phyloP scores from a whole-genome alignment of 2,113 vertebrate genomes.

The Erinaceus europaeus region DNA sequence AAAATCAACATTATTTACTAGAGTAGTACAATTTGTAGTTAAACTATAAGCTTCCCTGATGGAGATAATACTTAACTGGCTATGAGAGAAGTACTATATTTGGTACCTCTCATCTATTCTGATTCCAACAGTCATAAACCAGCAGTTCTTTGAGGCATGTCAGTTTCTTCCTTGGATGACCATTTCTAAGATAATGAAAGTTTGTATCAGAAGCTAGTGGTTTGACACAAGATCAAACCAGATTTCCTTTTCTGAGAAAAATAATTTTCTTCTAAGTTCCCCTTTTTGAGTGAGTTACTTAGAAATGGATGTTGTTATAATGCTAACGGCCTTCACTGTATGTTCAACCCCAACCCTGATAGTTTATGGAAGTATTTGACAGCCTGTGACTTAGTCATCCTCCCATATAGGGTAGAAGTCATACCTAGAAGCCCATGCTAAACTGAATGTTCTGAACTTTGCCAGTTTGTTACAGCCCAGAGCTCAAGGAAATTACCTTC shows the following conservation, averaged over 20 bases:
- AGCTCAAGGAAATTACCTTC: too few species aligned
- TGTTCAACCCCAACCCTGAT: background rate
- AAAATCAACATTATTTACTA: conserved; percentile 27
- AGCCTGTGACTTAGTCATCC: background rate
- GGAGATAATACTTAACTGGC: conserved; percentile 29
- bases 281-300: conserved; percentile 29
- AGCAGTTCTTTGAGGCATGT: conserved; percentile 26
- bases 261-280: background rate
- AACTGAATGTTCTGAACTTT: background rate
- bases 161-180: background rate
- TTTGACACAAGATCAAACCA: background rate
- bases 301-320: background rate
- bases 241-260: conserved; percentile 11
- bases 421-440: background rate
- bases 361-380: conserved; percentile 23
- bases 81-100: background rate
- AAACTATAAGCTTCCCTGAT: conserved; percentile 21
- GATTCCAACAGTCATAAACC: background rate
- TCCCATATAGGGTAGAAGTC: background rate
- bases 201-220: background rate
- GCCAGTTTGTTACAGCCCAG: background rate
- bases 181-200: background rate
- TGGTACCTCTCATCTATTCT: conserved; percentile 3
- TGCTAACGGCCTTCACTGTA: conserved; percentile 7
- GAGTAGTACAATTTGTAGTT: conserved; percentile 10